Evolutionary conservation across 2,888 invertebrate species (phyloP), one percentile per base, ranked within the genome.

Genomic region (Hyposoter dolosus): DNA sequence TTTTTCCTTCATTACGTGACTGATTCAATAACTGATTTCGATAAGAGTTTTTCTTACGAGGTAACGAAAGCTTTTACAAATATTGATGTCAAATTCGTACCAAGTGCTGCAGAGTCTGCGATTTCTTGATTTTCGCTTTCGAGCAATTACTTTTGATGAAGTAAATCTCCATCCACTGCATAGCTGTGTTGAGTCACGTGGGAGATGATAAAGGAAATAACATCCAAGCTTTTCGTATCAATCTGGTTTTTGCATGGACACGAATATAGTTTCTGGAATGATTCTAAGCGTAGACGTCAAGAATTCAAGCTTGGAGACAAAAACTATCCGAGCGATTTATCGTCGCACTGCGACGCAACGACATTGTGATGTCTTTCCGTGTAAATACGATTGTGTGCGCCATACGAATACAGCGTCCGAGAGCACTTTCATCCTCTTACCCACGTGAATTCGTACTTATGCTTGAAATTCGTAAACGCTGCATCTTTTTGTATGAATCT

Each of bases 291-390:
- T 19, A 60, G 45, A 79, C 56, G n/a, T 72, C 56, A 81, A 56
- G 81, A 9, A 32, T 75, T 47, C 71, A 5, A 35, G 60, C 45
- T 77, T 40, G 19, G 63, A 76, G 71, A 79, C 76, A 85, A 85
- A 76, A 82, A 79, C 82, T 71, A 53, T 75, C 45, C 50, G 43
- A 65, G 45, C 40, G 40, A 75, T 85, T 85, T 85, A 78, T 82
- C 75, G 82, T 65, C 75, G 23, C 28, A 50, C 53, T 32, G 28
- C 43, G 32, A 17, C 28, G 66, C 40, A 69, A 76, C 43, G 76
- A 68, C 68, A 60, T 60, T 60, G 45, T 32, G 66, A 68, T 28
- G 56, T 84, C 77, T 81, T 81, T 60, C 47, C 56, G 53, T 19
- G 43, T 4, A 60, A 65, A 45, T 53, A 43, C 66, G 50, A 47